phyloP scores from a whole-genome alignment of 2,888 invertebrate genomes.

The Tolmerus cingulatus region DNA sequence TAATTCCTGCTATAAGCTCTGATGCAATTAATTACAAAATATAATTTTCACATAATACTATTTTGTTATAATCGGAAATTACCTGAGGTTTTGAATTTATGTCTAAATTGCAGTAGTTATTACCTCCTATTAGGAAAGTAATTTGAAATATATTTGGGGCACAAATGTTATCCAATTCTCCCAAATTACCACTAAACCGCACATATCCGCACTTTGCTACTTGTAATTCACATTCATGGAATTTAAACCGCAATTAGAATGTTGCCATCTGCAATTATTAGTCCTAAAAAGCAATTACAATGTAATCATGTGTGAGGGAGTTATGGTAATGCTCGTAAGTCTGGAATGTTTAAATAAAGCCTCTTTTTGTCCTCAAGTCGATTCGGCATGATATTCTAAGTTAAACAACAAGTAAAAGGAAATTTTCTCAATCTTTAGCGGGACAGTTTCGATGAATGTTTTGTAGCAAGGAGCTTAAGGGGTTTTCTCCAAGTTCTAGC shows the following conservation, averaged over 20 bases:
- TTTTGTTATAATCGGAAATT: background rate
- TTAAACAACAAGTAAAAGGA: background rate
- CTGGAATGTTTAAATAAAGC: background rate
- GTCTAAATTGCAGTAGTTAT: background rate
- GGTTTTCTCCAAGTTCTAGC: background rate
- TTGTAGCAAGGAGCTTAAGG: background rate
- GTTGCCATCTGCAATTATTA: background rate
- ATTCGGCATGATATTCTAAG: background rate
- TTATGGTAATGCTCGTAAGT: background rate
- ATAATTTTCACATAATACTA: background rate
- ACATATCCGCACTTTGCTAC: background rate
- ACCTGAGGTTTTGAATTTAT: background rate
- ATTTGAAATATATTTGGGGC: background rate
- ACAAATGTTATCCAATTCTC: background rate
- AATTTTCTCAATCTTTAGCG: background rate
- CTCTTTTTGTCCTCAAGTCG: background rate
- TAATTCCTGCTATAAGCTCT: background rate
- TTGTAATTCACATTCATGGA: background rate
- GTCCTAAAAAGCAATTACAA: background rate
- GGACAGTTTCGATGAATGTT: background rate
- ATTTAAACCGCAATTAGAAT: background rate
- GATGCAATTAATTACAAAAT: background rate
- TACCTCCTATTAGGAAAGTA: background rate
- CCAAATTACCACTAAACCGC: background rate
- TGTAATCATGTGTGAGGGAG: background rate